Evolutionary conservation across 2,113 vertebrate species (phyloP).

Genomic region (Hydrolagus affinis): DNA sequence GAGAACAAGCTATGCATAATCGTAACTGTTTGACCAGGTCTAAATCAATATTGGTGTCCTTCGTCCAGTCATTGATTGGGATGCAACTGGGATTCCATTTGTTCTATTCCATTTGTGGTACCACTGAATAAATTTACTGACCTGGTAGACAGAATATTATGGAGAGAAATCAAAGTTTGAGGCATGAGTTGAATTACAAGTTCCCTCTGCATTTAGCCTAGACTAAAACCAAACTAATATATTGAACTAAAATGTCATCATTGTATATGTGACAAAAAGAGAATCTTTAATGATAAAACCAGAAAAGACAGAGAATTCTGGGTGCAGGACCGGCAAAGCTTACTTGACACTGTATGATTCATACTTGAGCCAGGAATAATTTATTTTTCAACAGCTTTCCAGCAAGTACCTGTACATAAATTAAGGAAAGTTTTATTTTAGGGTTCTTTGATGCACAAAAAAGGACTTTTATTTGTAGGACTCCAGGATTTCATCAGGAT

Average conservation of each 20-base stretch:
- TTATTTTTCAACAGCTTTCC: neutral
- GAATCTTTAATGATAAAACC: neutral
- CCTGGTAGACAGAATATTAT: neutral
- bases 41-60: neutral
- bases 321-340: too few species aligned
- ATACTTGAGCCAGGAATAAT: too few species aligned
- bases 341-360: too few species aligned
- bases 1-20: neutral
- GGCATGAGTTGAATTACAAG: neutral
- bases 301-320: too few species aligned
- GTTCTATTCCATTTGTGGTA: neutral
- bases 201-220: neutral
- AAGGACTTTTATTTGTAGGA: neutral
- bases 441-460: neutral
- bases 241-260: too few species aligned
- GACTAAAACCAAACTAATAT: neutral
- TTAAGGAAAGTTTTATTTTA: slow-evolving; percentile 14
- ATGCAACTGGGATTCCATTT: neutral
- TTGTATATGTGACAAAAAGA: too few species aligned
- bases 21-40: neutral
- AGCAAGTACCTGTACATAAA: neutral
- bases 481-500: neutral
- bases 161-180: neutral
- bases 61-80: neutral
- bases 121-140: neutral